Evolutionary conservation across 1,140 invertebrate species (phyloP).

Genomic region (Amyelois transitella): DNA sequence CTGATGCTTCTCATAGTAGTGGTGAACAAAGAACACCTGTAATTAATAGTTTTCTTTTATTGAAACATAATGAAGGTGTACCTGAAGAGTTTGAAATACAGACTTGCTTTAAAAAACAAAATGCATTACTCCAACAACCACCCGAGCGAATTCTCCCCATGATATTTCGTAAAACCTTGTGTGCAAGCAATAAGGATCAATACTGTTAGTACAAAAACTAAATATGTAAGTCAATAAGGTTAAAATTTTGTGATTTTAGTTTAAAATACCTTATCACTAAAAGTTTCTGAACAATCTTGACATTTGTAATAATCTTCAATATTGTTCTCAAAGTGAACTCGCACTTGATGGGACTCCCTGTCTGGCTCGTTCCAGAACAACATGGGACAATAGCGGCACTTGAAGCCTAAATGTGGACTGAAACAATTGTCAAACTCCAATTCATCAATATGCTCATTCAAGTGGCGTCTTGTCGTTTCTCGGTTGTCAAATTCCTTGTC

Average conservation of each 20-base stretch:
- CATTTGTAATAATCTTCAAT: constrained; percentile 66
- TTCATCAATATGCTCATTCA: constrained; percentile 53
- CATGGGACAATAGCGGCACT: constrained; percentile 62
- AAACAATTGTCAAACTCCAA: constrained; percentile 64
- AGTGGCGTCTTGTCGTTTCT: constrained; percentile 46
- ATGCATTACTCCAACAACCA: no score
- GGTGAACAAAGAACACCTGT: constrained; percentile 57
- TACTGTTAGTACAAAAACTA: no score
- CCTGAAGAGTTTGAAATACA: constrained; percentile 1
- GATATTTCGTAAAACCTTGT: no score
- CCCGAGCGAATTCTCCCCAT: no score
- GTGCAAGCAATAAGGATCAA: no score
- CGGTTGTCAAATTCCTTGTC: constrained; percentile 65
- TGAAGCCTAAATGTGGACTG: constrained; percentile 68
- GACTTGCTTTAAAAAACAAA: no score
- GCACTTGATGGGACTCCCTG: constrained; percentile 57
- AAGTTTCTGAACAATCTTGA: constrained; percentile 47
- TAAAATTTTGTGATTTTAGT: not conserved
- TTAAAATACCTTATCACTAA: constrained; percentile 61
- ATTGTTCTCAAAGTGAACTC: constrained; percentile 47
- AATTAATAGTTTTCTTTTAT: not conserved
- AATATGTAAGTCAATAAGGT: no score
- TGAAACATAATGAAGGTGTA: not conserved
- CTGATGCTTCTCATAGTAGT: constrained; percentile 46
- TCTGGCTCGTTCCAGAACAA: constrained; percentile 71